Evolutionary conservation across 2,113 vertebrate species (phyloP).

Genomic region (Carassius auratus): DNA sequence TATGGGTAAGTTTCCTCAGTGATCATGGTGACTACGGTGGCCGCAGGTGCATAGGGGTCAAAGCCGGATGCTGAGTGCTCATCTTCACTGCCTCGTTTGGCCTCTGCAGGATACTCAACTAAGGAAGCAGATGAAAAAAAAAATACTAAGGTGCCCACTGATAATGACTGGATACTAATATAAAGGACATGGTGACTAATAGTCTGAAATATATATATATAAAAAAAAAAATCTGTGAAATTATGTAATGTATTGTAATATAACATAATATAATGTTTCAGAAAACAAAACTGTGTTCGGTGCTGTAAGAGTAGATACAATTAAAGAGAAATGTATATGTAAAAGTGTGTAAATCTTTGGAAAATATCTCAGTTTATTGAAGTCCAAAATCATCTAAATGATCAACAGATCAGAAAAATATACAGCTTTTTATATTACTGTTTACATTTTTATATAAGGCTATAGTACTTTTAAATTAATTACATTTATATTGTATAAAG

Average conservation of each 20-base stretch:
- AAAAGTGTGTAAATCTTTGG: not conserved
- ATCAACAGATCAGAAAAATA: no score
- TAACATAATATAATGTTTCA: not conserved
- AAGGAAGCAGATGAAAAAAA: constrained; percentile 5
- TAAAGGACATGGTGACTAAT: not conserved
- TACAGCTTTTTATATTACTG: no score
- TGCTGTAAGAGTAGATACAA: not conserved
- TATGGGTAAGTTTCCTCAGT: constrained; percentile 73
- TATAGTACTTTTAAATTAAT: not conserved
- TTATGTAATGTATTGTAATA: not conserved
- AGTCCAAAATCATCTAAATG: no score
- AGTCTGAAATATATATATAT: not conserved
- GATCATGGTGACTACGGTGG: constrained; percentile 74
- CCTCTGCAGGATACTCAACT: constrained; percentile 66
- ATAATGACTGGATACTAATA: not conserved
- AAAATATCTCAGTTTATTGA: not conserved
- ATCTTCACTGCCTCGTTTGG: constrained; percentile 64
- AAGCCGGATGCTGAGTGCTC: constrained; percentile 65
- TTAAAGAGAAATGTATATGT: not conserved
- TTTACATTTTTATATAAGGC: no score
- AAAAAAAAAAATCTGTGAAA: not conserved
- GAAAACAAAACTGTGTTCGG: not conserved
- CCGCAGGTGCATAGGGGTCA: constrained; percentile 61
- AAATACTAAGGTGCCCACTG: not conserved
- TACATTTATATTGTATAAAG: not conserved